Evolutionary conservation across 2,888 invertebrate species (phyloP), one percentile per base, ranked within the genome.

Genomic region (Erannis defoliaria): DNA sequence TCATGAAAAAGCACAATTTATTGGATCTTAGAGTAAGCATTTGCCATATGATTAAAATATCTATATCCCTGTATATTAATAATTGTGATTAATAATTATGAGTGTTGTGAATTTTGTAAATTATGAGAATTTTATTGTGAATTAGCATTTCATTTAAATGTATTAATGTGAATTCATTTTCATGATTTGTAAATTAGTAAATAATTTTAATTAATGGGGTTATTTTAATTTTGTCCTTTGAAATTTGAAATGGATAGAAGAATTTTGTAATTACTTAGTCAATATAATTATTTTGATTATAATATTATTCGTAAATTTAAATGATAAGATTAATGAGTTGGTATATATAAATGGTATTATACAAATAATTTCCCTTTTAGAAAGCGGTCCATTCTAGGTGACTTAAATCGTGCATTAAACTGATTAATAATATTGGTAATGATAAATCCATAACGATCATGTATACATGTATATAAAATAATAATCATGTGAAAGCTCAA

Each of bases 351-450:
- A n/a, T n/a, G n/a, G n/a, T n/a, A n/a, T n/a, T n/a, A n/a, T n/a
- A n/a, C n/a, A 48, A 10, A 64, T 69, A 59, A 70, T 71, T 78
- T 80, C 74, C 81, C 88, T 81, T 75, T 88, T 92, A 91, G 91
- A 88, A 85, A 80, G 93, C 88, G 93, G 93, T 92, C 93, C 93
- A 93, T 88, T 84, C 78, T 91, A 93, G 89, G 90, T 91, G 91
- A 93, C 90, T 93, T 93, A 93, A 91, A 85, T 84, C 85, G 88
- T 90, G 90, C 88, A 90, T 91, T 92, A 92, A 90, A 89, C 77
- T 81, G 73, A 80, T 84, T 60, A 84, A 82, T 86, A 86, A 88
- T 85, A 42, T n/a, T 37, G 81, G 76, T 82, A 77, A 81, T 77
- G 73, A 70, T 71, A 78, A 82, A 78, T 81, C 77, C 77, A 74